phyloP scores from a whole-genome alignment of 2,113 vertebrate species.

The Oriolus oriolus region DNA sequence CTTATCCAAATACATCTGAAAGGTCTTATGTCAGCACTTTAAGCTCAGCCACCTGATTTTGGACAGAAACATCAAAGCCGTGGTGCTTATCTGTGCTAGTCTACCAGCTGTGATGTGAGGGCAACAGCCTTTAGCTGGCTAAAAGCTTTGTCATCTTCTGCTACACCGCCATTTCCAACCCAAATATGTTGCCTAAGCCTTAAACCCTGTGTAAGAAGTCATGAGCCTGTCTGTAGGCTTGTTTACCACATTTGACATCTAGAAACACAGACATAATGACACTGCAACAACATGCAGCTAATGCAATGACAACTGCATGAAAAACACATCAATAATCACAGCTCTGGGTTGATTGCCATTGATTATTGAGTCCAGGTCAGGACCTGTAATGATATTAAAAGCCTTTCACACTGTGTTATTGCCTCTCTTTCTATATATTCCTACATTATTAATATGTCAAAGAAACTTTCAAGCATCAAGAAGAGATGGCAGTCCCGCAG shows the following conservation, averaged over 20 bases:
- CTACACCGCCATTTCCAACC: background rate
- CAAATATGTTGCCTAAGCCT: background rate
- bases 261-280: background rate
- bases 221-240: background rate
- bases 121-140: background rate
- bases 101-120: background rate
- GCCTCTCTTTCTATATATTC: background rate
- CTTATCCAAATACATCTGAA: conserved; percentile 17
- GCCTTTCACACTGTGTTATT: background rate
- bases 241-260: background rate
- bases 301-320: background rate
- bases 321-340: background rate
- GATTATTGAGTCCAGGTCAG: background rate
- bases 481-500: background rate
- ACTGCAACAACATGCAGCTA: background rate
- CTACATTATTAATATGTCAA: background rate
- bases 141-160: background rate
- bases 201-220: background rate
- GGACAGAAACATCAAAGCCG: background rate
- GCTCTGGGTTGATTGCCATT: background rate
- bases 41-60: background rate
- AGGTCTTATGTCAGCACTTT: background rate
- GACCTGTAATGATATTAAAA: background rate
- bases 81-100: background rate
- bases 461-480: background rate